Evolutionary conservation across 2,113 vertebrate species (phyloP), one percentile per base, ranked within the genome.

Genomic region (Natator depressus): DNA sequence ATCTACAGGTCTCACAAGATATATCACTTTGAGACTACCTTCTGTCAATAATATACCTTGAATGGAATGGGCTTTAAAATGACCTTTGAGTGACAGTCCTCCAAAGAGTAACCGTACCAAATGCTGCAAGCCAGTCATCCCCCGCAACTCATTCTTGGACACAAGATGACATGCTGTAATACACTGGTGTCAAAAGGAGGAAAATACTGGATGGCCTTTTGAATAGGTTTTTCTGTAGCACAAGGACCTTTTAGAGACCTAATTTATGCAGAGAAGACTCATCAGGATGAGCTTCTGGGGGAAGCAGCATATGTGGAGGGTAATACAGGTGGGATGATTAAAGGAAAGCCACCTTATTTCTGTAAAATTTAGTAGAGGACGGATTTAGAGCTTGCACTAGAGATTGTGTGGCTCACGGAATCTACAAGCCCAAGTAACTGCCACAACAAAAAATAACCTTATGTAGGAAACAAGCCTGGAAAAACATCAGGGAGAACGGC

Each of bases 51-150:
- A 90, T 89, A 19, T 5, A 27, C 47, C 62, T 86, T 86, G 94
- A 96, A 96, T 85, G 86, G 91, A 96, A 95, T 0, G 2, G 95
- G 93, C 88, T 46, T 87, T 54, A 80, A 47, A 96, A 80, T 62
- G 93, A 94, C 97, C 97, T 97, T 95, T 88, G 96, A 81, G 93
- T 90, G 96, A 93, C 93, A 97, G 90, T 87, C 85, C 0, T 1
- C 80, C 94, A 83, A 80, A 75, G 93, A 93, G 75, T 91, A 96
- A 95, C 89, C 0, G 4, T 96, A 94, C 96, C 88, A 93, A 96
- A 97, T 83, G 76, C 93, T 93, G 89, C 65, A 89, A 65, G 89
- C 94, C 76, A 94, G 89, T 47, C 97, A 93, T 83, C 95, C 85
- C 88, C 91, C 20, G 2, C 11, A 93, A 89, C 86, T 81, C 59